Evolutionary conservation across 2,113 vertebrate genomes (phyloP), one percentile per base, ranked within the genome.

Genomic region (Clarias magur): DNA sequence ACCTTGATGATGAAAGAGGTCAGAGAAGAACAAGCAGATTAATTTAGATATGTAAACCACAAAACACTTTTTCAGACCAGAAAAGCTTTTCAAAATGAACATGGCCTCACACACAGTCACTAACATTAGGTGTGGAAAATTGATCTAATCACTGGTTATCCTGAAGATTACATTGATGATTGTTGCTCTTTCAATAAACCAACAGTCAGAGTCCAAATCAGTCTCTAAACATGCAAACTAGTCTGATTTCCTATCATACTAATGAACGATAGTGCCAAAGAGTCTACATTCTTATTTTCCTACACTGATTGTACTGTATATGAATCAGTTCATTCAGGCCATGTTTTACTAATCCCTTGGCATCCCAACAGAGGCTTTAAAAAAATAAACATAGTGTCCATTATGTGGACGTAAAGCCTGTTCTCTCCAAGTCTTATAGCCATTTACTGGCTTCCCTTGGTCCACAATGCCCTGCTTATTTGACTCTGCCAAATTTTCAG

Each of bases 381-480:
- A 76, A 75, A 48, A 75, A 34, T 4, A 21, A 27, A 38, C 5
- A 4, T 3, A 12, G 65, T 85, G 57, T 63, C 63, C 59, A 85
- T 76, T 76, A 76, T 30, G 16, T 48, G 34, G 23, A 63, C 76
- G 30, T 34, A 21, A 62, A 60, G 13, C 63, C 34, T 42, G 60
- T 2, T 82, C 56, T 59, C 27, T 60, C 9, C 25, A 54, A 57
- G 23, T 42, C 30, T 81, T 34, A 25, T 7, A 63, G 1, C n/a
- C 57, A 65, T 19, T n/a, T 25, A 54, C 81, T 65, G 60, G 23
- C 34, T 82, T 82, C 25, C 38, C 62, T 17, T 53, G 38, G 8
- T 53, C 62, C 81, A 82, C 62, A 82, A 67, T 67, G 81, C 38
- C 21, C 16, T 67, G 38, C 25, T 82, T 82, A 48, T 65, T 60